Evolutionary conservation across 2,888 invertebrate species (phyloP), one percentile per base, ranked within the genome.

Genomic region (Synanthedon andrenaeformis): DNA sequence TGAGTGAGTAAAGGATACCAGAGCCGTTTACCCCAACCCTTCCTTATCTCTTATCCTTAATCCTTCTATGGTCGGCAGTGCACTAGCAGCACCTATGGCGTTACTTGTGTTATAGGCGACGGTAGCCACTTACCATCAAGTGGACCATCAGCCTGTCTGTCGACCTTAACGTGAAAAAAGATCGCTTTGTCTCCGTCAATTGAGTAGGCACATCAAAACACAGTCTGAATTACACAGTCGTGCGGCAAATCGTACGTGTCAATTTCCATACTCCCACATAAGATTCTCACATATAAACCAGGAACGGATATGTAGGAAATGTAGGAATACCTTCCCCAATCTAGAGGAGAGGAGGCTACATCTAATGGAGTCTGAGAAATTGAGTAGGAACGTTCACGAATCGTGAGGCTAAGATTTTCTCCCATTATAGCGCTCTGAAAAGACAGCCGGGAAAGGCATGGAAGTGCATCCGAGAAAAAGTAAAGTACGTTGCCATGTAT

Each of bases 231-330:
- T 81, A 69, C 60, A 84, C 82, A 86, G 14, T 69, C 77, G 2
- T 87, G 86, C 49, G 86, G 85, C 0, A 85, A 82, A 55, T 79
- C 79, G 0, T 86, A 82, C 55, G 72, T 80, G 0, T 81, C 81
- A 0, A 75, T 69, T 11, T 79, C 81, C 0, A 69, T 81, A 0
- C 54, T 86, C 8, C 69, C 86, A 86, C 53, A 77, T 77, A 19
- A 69, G 74, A 12, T 80, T 69, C 52, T 19, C 56, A 55, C 14
- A 28, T 51, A 10, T n/a, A n/a, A 51, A n/a, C 1, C 12, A 50
- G 6, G 23, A 50, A 4, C 53, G 50, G 17, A 53, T 51, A 8
- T 61, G 58, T 23, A 52, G 42, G n/a, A 19, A 12, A 11, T 61
- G 61, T 45, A 58, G 59, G 28, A 58, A 58, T 5, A 53, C 53